phyloP scores from a whole-genome alignment of 2,113 vertebrate species.

The Lethenteron reissneri region DNA sequence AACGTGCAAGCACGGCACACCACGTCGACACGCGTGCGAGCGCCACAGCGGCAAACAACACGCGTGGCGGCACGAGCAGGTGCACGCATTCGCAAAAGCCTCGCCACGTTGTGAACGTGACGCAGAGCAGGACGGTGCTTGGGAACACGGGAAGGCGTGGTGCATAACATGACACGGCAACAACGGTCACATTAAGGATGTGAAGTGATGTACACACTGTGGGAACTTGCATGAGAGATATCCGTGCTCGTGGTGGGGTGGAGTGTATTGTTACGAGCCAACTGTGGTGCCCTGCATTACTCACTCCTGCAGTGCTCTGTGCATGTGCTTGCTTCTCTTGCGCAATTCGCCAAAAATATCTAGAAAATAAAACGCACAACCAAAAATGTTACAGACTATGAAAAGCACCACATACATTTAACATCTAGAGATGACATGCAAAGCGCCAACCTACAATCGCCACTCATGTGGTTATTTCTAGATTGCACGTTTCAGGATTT shows the following conservation, averaged over 20 bases:
- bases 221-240: background rate
- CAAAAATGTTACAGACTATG: background rate
- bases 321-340: constrained; percentile 42
- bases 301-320: constrained; percentile 54
- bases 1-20: constrained; percentile 11
- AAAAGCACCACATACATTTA: too few relatives aligned
- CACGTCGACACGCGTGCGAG: background rate
- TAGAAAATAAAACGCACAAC: constrained; percentile 16
- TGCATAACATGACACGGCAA: background rate
- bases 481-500: too few relatives aligned
- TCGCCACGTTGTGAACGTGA: background rate
- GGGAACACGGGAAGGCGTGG: background rate
- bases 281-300: constrained; percentile 12
- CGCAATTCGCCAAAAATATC: constrained; percentile 50
- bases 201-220: background rate
- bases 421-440: background rate
- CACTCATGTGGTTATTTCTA: too few relatives aligned
- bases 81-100: background rate
- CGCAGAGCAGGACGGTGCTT: background rate
- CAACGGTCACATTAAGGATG: background rate
- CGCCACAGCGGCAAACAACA: background rate
- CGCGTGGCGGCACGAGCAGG: background rate
- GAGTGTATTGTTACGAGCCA: background rate
- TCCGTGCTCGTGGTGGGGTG: background rate
- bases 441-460: background rate